These are phyloP conservation scores for Allacma fusca DNA, from an alignment of 2,888 invertebrate genomes.

Conservation along the genomic window DNA sequence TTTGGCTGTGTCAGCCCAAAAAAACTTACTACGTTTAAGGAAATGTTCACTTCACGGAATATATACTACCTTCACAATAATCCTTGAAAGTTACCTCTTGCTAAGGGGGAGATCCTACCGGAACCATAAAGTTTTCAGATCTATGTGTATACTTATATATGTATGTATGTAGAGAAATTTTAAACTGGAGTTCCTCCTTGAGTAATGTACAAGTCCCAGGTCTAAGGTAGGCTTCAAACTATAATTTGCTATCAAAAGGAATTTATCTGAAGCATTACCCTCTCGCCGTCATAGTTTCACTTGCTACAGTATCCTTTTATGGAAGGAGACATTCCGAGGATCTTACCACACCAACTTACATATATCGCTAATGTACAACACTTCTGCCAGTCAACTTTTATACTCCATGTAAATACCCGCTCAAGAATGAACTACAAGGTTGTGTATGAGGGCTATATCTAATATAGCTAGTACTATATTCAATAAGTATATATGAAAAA, in stretches of 20 bases:
- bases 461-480: no score
- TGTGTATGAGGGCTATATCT: no score
- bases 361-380: no score
- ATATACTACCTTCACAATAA: not conserved
- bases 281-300: conserved; percentile 9
- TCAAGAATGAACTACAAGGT: not conserved
- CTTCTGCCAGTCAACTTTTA: no score
- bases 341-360: not conserved
- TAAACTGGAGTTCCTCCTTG: no score
- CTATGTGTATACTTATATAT: no score
- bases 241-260: conserved; percentile 42
- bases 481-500: no score
- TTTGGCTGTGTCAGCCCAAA: not conserved
- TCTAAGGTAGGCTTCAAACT: not conserved
- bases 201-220: not conserved
- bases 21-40: not conserved
- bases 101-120: not conserved
- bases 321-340: not conserved
- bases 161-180: not conserved
- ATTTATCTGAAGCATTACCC: conserved; percentile 33
- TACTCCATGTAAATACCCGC: no score
- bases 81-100: not conserved
- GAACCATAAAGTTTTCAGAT: not conserved
- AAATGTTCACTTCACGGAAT: not conserved
- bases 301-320: conserved; percentile 19